Evolutionary conservation across 23 tunicate genomes (phyloP).

Genomic region (Diplosoma virens): DNA sequence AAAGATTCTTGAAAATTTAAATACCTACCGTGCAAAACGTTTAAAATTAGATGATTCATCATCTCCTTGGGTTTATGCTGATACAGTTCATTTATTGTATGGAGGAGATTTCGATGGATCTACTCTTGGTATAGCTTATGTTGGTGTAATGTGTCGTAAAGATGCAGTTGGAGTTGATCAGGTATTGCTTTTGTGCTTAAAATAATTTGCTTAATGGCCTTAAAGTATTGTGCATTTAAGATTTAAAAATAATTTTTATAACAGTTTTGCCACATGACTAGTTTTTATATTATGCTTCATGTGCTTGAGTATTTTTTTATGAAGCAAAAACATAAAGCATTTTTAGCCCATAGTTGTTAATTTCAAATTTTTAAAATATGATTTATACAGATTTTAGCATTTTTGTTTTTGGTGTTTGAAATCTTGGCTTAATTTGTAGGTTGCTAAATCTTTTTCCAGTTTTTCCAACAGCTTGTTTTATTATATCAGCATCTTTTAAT

Average conservation of each 20-base stretch:
- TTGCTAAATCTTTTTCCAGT: no score
- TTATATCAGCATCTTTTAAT: no score
- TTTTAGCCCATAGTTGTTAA: no score
- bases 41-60: no score
- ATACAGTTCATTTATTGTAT: slow-evolving; percentile 64
- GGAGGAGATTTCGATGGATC: slow-evolving; percentile 75
- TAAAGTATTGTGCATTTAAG: not conserved
- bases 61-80: slow-evolving; percentile 72
- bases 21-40: no score
- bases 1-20: no score
- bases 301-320: not conserved
- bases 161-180: slow-evolving; percentile 70
- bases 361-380: no score
- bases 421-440: no score
- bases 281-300: not conserved
- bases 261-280: no score
- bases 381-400: no score
- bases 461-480: no score
- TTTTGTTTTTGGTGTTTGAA: no score
- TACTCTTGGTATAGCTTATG: slow-evolving; percentile 76
- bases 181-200: slow-evolving; percentile 37
- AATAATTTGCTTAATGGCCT: not conserved
- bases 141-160: slow-evolving; percentile 60
- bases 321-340: not conserved
- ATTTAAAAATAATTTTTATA: not conserved